Conservation (phyloP, 2,888 invertebrate genomes). For the Scaptomyza flava region DNA sequence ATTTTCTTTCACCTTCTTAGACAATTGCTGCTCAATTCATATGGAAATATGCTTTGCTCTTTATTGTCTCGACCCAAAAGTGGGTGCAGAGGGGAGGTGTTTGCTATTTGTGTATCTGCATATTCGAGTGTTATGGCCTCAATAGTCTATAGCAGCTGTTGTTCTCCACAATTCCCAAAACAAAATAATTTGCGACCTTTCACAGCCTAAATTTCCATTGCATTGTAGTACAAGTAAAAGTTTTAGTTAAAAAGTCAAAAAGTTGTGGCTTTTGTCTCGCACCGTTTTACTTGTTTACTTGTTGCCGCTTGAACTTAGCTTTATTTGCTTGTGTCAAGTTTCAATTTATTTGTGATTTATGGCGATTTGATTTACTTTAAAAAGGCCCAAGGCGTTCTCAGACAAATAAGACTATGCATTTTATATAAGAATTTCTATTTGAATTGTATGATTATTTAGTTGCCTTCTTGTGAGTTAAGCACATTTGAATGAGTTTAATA, state of each 20-base stretch:
- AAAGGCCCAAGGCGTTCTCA: constrained; percentile 7
- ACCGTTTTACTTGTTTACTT: constrained; percentile 35
- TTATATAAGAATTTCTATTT: background rate
- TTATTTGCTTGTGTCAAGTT: constrained; percentile 31
- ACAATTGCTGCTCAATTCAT: constrained; percentile 72
- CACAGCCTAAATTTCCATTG: constrained; percentile 21
- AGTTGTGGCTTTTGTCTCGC: constrained; percentile 32
- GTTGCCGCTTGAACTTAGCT: constrained; percentile 30
- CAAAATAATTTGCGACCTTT: constrained; percentile 32
- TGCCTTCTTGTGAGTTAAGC: constrained; percentile 7
- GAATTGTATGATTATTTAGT: background rate
- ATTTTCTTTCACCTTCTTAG: constrained; percentile 49
- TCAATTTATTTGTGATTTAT: constrained; percentile 54
- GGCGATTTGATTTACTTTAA: constrained; percentile 47
- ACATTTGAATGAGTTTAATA: constrained; percentile 8
- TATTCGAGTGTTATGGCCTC: constrained; percentile 61
- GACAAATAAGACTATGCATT: constrained; percentile 16
- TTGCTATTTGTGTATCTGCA: constrained; percentile 40
- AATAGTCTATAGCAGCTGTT: constrained; percentile 32
- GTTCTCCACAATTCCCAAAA: constrained; percentile 38
- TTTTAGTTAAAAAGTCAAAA: constrained; percentile 27
- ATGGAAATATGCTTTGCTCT: constrained; percentile 59
- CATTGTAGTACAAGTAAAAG: constrained; percentile 34
- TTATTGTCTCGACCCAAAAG: constrained; percentile 25
- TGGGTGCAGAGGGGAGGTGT: background rate